phyloP scores from a whole-genome alignment of 2,888 invertebrate genomes.

The Eristalinus sepulchralis region DNA sequence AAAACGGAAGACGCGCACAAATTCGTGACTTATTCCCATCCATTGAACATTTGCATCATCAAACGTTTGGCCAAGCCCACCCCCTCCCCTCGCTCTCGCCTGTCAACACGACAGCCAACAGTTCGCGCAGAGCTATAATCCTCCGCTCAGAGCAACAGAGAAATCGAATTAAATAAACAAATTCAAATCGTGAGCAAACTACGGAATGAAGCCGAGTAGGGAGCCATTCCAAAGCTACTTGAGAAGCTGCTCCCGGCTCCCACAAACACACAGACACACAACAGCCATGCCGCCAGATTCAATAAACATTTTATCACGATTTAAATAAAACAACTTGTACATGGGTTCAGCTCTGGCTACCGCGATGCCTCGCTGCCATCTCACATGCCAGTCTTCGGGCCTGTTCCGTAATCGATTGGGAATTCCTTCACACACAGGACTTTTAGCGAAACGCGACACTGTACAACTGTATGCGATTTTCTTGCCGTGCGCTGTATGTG shows the following conservation, averaged over 20 bases:
- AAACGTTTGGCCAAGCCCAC: slow-evolving; percentile 65
- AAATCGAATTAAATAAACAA: slow-evolving; percentile 81
- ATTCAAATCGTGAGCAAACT: slow-evolving; percentile 80
- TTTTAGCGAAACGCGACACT: slow-evolving; percentile 59
- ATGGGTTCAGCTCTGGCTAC: slow-evolving; percentile 48
- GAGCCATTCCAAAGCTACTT: slow-evolving; percentile 48
- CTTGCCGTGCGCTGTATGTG: slow-evolving; percentile 1
- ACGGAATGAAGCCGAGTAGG: slow-evolving; percentile 73
- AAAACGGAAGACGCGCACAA: slow-evolving; percentile 30
- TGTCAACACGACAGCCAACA: slow-evolving; percentile 20
- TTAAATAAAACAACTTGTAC: slow-evolving; percentile 76
- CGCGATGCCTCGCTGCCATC: background rate
- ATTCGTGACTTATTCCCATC: slow-evolving; percentile 70
- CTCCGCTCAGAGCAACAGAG: slow-evolving; percentile 60
- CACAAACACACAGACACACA: background rate
- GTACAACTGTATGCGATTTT: slow-evolving; percentile 6
- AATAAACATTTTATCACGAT: slow-evolving; percentile 78
- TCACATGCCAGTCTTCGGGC: slow-evolving; percentile 35
- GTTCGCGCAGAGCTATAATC: slow-evolving; percentile 5
- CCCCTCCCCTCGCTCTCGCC: slow-evolving; percentile 24
- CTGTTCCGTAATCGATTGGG: slow-evolving; percentile 67
- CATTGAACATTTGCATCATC: slow-evolving; percentile 71
- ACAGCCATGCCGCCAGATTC: slow-evolving; percentile 72
- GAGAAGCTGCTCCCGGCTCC: slow-evolving; percentile 18
- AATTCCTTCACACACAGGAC: slow-evolving; percentile 60